Base-by-base conservation (phyloP, 2,113 vertebrate species). In the Leucoraja erinaceus region DNA sequence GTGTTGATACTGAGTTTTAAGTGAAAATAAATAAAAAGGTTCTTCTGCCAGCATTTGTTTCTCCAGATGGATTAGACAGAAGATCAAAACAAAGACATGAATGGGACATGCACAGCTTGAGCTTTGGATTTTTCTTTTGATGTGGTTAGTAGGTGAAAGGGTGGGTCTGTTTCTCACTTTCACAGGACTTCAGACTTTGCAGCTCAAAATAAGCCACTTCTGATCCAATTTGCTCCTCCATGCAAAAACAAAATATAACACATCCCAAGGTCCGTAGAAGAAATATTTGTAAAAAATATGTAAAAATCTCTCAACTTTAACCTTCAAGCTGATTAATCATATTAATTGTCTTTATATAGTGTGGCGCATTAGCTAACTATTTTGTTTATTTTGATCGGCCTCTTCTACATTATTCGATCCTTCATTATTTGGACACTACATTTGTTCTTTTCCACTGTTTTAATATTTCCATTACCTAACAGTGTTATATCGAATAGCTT, bases 31-130 rank as follows among this genome's bases (percentile, higher is more conserved):
- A 47, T 72, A 70, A 47, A 66, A 54, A 20, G 90, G 4, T 72
- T 72, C 20, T 54, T 72, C 68, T 72, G 25, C 38, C 4, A 28
- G 90, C 90, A 54, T 91, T 90, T 90, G 61, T 90, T 90, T 31
- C 31, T 90, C 61, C 33, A 91, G 90, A 72, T 91, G 66, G 90
- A 91, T 91, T 91, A 72, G 56, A 91, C 90, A 91, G 38, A 72
- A 72, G 90, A 91, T 72, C 90, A 91, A 91, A 90, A 90, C 63
- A 68, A 70, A 91, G 66, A 11, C 33, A 91, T 72, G 66, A 72
- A 72, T 72, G 66, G 66, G 72, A 14, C 68, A 28, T 20, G 31
- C 66, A 91, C 90, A 91, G 88, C 88, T 38, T 91, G 90, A 72
- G 16, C 33, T 33, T 91, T 72, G 61, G 90, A 72, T 25, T 91